A percentile compares a stretch with the other conserved stretches of the same genome.
Conservation (phyloP, 2,888 invertebrate genomes). For the Acleris emargana region DNA sequence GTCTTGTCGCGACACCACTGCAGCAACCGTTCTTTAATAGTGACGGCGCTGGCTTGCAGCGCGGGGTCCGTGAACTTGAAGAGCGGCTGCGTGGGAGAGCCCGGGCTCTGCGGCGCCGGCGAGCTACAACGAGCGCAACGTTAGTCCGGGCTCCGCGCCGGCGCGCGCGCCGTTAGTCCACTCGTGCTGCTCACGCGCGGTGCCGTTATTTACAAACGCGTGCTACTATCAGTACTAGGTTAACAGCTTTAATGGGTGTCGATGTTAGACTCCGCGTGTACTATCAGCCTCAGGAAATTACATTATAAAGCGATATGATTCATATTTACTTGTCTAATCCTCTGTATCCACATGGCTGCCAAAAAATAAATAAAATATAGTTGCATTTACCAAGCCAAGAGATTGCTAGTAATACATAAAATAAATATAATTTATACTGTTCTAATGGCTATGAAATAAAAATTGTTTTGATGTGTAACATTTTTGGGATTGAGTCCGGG, state of each 20-base stretch:
- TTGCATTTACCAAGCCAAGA: constrained; percentile 32
- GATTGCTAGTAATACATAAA: constrained; percentile 45
- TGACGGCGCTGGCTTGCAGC: constrained; percentile 95
- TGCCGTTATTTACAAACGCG: constrained; percentile 32
- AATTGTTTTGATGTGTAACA: not conserved
- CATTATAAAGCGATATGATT: constrained; percentile 62
- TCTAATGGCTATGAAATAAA: constrained; percentile 7
- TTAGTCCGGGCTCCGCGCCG: constrained; percentile 56
- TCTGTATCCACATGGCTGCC: constrained; percentile 75
- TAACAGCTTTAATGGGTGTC: not conserved
- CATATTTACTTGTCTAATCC: constrained; percentile 75
- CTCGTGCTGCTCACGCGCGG: constrained; percentile 13
- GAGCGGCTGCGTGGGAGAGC: constrained; percentile 88
- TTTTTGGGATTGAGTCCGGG: not conserved
- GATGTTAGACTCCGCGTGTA: constrained; percentile 31
- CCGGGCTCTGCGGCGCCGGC: constrained; percentile 87
- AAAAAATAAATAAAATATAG: constrained; percentile 47
- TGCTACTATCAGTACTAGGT: constrained; percentile 1
- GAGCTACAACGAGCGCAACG: constrained; percentile 85
- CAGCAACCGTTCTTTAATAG: constrained; percentile 98
- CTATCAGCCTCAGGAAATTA: constrained; percentile 33
- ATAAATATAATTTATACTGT: constrained; percentile 53
- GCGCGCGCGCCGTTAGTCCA: constrained; percentile 6
- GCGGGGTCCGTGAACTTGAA: constrained; percentile 96
- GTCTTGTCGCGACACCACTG: constrained; percentile 99